These are phyloP conservation scores for Limanda limanda DNA, from an alignment of 2,113 vertebrate species.

Conservation along the genomic window DNA sequence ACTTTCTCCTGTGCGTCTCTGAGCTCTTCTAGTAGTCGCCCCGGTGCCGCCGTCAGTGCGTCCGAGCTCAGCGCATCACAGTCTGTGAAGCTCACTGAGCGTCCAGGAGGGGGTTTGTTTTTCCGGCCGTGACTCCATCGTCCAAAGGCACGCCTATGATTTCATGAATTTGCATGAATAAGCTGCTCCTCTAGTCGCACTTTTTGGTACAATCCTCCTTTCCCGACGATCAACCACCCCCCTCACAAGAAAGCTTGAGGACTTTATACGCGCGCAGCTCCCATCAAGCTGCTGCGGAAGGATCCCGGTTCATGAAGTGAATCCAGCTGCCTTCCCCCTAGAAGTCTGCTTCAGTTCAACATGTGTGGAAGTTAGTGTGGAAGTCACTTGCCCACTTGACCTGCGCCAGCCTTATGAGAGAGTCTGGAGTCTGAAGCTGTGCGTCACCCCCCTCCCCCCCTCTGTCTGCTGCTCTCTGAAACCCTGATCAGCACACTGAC, in stretches of 20 bases:
- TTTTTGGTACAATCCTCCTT: conserved; percentile 55
- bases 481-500: conserved; percentile 17
- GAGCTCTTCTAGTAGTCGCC: conserved; percentile 45
- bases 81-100: conserved; percentile 86
- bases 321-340: conserved; percentile 22
- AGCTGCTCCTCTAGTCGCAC: conserved; percentile 64
- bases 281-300: conserved; percentile 5
- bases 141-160: conserved; percentile 86
- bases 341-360: conserved; percentile 16
- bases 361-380: conserved; percentile 51
- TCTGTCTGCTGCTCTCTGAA: conserved; percentile 15
- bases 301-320: conserved; percentile 24
- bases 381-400: conserved; percentile 53
- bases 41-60: conserved; percentile 70
- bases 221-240: conserved; percentile 37
- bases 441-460: conserved; percentile 47
- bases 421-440: conserved; percentile 46
- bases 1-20: conserved; percentile 48
- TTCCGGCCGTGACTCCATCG: conserved; percentile 85
- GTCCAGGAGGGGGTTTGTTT: conserved; percentile 81
- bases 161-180: conserved; percentile 81
- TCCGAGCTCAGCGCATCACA: conserved; percentile 80
- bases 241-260: conserved; percentile 53
- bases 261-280: conserved; percentile 55
- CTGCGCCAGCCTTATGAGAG: conserved; percentile 29